These are phyloP conservation scores for Isaurus tuberculatus DNA, from an alignment of 92 coral and sea anemone genomes.

Conservation along the genomic window DNA sequence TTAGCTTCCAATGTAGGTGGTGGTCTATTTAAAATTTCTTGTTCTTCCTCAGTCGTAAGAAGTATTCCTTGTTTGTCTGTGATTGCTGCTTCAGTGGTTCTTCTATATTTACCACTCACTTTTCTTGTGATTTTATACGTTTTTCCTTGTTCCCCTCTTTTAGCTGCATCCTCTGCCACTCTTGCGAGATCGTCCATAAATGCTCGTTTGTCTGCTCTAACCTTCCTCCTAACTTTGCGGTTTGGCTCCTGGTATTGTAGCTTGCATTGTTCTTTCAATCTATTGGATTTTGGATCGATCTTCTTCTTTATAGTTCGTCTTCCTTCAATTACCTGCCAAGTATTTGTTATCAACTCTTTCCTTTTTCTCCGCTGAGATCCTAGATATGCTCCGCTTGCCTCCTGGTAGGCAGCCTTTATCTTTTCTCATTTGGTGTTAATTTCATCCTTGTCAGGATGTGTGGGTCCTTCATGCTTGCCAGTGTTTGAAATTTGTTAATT, in stretches of 20 bases:
- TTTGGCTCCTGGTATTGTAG: conserved; percentile 3
- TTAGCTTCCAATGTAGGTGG: conserved; percentile 31
- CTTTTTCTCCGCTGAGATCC: background rate
- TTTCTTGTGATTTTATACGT: conserved; percentile 23
- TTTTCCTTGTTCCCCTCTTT: conserved; percentile 32
- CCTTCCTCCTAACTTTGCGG: background rate
- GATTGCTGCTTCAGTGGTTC: background rate
- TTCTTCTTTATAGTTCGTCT: conserved; percentile 20
- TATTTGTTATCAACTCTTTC: conserved; percentile 10
- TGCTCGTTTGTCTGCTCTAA: conserved; percentile 14
- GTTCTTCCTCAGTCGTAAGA: conserved; percentile 5
- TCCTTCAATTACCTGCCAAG: conserved; percentile 19
- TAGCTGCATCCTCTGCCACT: conserved; percentile 24
- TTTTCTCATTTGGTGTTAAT: conserved; percentile 34
- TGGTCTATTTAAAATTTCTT: conserved; percentile 13
- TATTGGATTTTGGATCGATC: conserved; percentile 17
- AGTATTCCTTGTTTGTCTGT: background rate
- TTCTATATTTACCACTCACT: conserved; percentile 16
- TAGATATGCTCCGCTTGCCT: conserved; percentile 31
- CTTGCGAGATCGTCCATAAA: conserved; percentile 25
- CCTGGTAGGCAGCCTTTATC: conserved; percentile 25
- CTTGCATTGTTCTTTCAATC: conserved; percentile 6
- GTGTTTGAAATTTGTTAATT: background rate
- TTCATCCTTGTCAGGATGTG: conserved; percentile 7
- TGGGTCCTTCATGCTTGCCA: conserved; percentile 8